phyloP scores from a whole-genome alignment of 2,888 invertebrate genomes.

The Microctonus brassicae region DNA sequence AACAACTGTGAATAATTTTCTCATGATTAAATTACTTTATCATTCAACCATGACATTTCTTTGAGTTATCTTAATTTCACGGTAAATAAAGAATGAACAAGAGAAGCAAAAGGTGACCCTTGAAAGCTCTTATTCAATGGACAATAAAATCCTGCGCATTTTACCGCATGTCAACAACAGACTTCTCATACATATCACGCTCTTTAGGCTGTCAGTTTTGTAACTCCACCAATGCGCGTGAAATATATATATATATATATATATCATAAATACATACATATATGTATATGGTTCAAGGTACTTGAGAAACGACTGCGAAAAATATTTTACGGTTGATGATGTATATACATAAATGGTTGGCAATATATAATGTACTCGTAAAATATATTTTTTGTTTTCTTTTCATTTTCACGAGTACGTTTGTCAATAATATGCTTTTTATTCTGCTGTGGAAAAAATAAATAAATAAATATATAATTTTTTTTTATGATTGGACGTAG shows the following conservation, averaged over 20 bases:
- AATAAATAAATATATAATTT: no score
- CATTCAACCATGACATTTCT: neutral
- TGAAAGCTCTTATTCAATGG: neutral
- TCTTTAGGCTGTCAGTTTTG: constrained; percentile 38
- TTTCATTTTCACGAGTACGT: neutral
- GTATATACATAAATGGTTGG: neutral
- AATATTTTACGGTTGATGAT: neutral
- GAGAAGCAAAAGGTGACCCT: neutral
- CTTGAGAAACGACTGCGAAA: neutral
- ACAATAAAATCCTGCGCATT: constrained; percentile 3
- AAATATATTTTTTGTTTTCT: neutral
- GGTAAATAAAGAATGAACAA: neutral
- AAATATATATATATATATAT: neutral
- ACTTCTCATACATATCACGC: constrained; percentile 37
- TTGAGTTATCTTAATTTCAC: neutral
- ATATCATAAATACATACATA: no score
- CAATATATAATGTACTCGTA: neutral
- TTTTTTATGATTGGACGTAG: neutral
- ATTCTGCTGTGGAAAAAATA: no score
- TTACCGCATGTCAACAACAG: constrained; percentile 28
- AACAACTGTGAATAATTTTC: neutral
- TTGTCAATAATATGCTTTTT: neutral
- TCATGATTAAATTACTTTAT: neutral
- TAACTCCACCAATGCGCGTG: constrained; percentile 27
- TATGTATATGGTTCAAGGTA: neutral